Evolutionary conservation across 2,797 vertebrate genomes (phyloP).

Genomic region (Neosilurus mollespiculum): DNA sequence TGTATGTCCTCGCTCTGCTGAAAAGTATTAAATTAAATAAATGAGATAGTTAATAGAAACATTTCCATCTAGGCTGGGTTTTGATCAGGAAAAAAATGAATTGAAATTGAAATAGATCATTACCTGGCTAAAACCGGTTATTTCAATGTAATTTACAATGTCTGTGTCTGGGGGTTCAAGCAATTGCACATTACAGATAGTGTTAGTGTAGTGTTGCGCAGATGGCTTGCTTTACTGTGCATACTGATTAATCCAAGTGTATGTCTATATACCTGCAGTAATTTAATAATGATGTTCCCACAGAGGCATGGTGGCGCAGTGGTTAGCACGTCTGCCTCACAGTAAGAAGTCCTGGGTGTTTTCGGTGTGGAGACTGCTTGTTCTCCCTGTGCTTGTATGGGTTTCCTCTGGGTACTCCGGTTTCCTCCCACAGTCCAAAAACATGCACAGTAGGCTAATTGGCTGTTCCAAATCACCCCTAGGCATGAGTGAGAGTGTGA

Average conservation of each 20-base stretch:
- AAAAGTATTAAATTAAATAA: conserved; percentile 18
- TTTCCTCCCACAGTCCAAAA: no score
- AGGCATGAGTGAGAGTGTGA: no score
- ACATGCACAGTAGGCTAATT: no score
- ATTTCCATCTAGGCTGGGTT: not conserved
- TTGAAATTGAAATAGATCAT: conserved; percentile 2
- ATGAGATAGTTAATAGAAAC: not conserved
- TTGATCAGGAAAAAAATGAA: conserved; percentile 25
- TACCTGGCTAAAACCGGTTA: not conserved
- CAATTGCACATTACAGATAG: not conserved
- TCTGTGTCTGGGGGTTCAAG: not conserved
- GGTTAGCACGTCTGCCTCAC: no score
- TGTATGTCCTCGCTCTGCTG: conserved; percentile 5
- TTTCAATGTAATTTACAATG: not conserved
- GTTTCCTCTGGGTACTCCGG: no score
- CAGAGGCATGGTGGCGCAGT: no score
- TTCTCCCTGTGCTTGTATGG: no score
- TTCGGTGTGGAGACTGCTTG: no score
- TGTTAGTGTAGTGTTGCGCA: not conserved
- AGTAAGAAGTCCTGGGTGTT: no score
- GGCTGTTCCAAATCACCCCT: no score
- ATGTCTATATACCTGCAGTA: no score
- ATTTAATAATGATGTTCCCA: no score
- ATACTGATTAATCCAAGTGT: not conserved
- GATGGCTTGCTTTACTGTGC: not conserved